Base-by-base conservation (phyloP, 2,113 vertebrate genomes). In the Microtus pennsylvanicus region DNA sequence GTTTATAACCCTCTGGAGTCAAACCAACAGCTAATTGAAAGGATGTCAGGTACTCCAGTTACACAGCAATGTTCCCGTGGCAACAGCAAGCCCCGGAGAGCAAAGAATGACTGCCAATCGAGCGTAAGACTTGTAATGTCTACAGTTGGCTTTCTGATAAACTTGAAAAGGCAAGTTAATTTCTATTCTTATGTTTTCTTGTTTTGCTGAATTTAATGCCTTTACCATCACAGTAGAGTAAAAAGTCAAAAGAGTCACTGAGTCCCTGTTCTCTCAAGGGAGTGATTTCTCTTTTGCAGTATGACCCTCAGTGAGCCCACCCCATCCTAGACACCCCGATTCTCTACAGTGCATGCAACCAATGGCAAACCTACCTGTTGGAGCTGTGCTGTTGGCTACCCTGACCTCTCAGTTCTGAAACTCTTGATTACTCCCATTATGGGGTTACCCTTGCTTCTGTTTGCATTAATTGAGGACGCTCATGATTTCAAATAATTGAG, bases 301-400 rank as follows among this genome's bases (percentile, higher is more conserved):
- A 8, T 1, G 6, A 17, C 17, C 14, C 38, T 33, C 19, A 2
- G 14, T 6, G 78, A 86, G 14, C 24, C 7, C 2, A 50, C 19
- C 24, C 1, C 3, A 47, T 14, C 24, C 7, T 3, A 13, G 55
- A 22, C 5, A 58, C 14, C 22, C 38, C 22, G 33, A 0, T 17
- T n/a, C 8, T 7, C 33, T 61, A n/a, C 7, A 14, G 19, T 38
- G 11, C 5, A 17, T 7, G 35, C 28, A 47, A 72, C 3, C 30
- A 55, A 2, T 0, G 0, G 0, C 42, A 17, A 47, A 13, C 17
- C 58, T 13, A 12, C 21, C 14, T 30, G 26, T 0, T 3, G 0
- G 1, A 86, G 69, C 9, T 50, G 1, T 7, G 11, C 0, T 2
- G 33, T 7, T 1, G 7, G 38, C 9, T 47, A 8, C 42, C 3